A percentile compares a stretch with the other conserved stretches of the same genome.
Conservation (phyloP, 2,888 invertebrate species). For the Drosophila borborema region DNA sequence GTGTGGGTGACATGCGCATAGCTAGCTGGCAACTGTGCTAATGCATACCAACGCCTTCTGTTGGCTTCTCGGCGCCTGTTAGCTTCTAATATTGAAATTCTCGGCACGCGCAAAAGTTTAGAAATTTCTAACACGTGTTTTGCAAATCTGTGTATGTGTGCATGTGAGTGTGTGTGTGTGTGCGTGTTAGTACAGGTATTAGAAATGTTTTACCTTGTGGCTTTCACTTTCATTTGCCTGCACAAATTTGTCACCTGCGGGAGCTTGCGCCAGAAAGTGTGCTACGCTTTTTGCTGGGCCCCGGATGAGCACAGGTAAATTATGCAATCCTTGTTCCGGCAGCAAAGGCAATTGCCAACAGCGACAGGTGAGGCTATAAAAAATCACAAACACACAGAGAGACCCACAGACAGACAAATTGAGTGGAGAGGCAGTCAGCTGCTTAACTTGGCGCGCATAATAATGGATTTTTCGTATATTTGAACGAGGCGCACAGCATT, state of each 20-base stretch:
- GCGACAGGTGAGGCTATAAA: constrained; percentile 62
- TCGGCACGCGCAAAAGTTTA: constrained; percentile 79
- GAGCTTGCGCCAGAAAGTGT: constrained; percentile 41
- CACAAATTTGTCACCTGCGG: constrained; percentile 56
- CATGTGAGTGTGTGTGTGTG: constrained; percentile 19
- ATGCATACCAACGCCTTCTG: constrained; percentile 66
- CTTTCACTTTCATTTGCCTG: constrained; percentile 14
- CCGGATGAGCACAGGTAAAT: constrained; percentile 84
- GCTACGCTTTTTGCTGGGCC: constrained; percentile 72
- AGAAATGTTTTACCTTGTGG: constrained; percentile 55
- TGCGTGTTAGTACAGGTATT: constrained; percentile 40
- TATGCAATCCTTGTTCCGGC: constrained; percentile 83
- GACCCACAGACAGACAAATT: background rate
- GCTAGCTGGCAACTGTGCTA: constrained; percentile 71
- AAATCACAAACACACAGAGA: background rate
- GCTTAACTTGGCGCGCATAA: constrained; percentile 80
- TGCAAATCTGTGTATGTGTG: background rate
- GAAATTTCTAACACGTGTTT: constrained; percentile 75
- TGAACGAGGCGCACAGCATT: constrained; percentile 77
- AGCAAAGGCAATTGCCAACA: constrained; percentile 60
- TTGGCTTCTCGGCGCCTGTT: constrained; percentile 72
- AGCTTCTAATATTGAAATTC: constrained; percentile 85
- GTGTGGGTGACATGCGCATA: constrained; percentile 64
- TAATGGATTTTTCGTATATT: constrained; percentile 79
- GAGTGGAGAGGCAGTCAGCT: constrained; percentile 17